Conservation (phyloP, 1,140 invertebrate genomes). For the Pararge aegeria region DNA sequence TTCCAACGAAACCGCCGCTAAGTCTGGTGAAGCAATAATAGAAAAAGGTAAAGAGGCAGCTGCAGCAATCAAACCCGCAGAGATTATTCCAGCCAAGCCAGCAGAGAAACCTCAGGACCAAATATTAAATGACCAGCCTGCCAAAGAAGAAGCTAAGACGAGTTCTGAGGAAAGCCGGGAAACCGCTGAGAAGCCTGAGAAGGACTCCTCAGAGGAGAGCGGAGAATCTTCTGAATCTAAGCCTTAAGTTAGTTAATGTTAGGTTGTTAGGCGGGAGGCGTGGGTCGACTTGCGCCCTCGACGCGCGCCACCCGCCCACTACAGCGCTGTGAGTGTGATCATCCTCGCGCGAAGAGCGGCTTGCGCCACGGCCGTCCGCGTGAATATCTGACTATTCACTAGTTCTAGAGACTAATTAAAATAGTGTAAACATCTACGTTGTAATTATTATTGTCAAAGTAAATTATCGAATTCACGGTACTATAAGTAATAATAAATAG, state of each 20-base stretch:
- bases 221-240: constrained; percentile 48
- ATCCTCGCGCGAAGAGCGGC: constrained; percentile 39
- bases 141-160: constrained; percentile 19
- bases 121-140: constrained; percentile 38
- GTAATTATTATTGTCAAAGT: constrained; percentile 73
- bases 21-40: constrained; percentile 34
- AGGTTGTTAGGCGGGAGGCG: constrained; percentile 55
- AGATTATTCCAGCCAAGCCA: constrained; percentile 27
- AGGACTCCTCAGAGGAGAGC: constrained; percentile 46
- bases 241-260: constrained; percentile 53
- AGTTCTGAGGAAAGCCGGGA: constrained; percentile 58
- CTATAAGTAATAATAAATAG: constrained; percentile 75
- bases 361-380: constrained; percentile 30
- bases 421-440: constrained; percentile 69
- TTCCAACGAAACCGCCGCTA: constrained; percentile 18
- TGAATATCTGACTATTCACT: constrained; percentile 60
- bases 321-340: constrained; percentile 47
- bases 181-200: constrained; percentile 48
- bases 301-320: constrained; percentile 64
- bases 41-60: constrained; percentile 30
- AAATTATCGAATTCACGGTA: constrained; percentile 78
- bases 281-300: constrained; percentile 67
- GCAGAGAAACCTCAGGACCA: constrained; percentile 40
- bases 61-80: constrained; percentile 25
- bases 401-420: constrained; percentile 77